Conservation (phyloP, 2,888 invertebrate species). For the Trichacis sp. region DNA sequence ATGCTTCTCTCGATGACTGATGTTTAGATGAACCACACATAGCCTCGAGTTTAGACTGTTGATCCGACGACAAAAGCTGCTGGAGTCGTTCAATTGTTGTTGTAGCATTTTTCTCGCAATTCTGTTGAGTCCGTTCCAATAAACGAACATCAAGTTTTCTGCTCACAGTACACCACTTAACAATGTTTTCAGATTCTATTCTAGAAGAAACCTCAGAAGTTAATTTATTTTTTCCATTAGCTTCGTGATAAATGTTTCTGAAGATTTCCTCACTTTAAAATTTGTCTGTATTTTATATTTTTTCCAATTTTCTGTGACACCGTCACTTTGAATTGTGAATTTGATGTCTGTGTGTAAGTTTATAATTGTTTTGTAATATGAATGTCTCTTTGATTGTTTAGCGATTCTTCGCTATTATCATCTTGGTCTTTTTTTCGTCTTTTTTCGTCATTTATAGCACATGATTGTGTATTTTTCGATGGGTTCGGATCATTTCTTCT, state of each 20-base stretch:
- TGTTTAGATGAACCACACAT: constrained; percentile 19
- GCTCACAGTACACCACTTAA: constrained; percentile 7
- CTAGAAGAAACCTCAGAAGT: background rate
- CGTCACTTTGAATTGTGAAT: background rate
- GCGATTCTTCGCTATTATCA: too few relatives aligned
- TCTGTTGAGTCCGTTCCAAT: background rate
- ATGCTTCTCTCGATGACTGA: constrained; percentile 8
- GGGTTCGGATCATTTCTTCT: too few relatives aligned
- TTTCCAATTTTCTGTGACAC: background rate
- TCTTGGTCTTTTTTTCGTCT: too few relatives aligned
- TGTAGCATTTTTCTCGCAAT: constrained; percentile 2
- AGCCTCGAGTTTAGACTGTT: constrained; percentile 4
- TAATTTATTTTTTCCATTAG: background rate
- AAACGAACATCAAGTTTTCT: constrained; percentile 5
- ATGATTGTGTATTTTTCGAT: too few relatives aligned
- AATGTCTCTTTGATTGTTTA: too few relatives aligned
- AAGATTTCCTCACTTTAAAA: background rate
- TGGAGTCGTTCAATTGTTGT: background rate
- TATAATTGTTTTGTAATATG: too few relatives aligned
- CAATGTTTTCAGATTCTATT: constrained; percentile 11
- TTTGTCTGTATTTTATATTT: too few relatives aligned
- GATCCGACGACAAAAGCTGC: background rate
- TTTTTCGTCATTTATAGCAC: too few relatives aligned
- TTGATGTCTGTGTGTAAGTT: background rate
- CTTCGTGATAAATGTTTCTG: background rate